Conservation (phyloP, 2,113 vertebrate species). For the Eptatretus burgeri region DNA sequence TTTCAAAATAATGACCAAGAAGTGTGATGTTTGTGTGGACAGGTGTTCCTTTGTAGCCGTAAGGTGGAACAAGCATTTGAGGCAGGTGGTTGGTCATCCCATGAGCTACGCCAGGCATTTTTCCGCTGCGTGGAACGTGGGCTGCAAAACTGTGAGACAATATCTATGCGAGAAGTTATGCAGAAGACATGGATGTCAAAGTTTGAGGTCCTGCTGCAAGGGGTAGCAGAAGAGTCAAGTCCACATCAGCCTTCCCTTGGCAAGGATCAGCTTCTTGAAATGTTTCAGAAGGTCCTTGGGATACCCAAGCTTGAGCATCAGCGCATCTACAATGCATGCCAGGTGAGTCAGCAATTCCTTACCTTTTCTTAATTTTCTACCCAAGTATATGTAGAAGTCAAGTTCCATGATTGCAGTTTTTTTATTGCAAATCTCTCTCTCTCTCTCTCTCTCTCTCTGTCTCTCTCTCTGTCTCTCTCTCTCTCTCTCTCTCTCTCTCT, state of each 20-base stretch:
- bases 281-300: constrained; percentile 84
- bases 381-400: background rate
- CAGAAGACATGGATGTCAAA: constrained; percentile 89
- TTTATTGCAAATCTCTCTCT: too few relatives aligned
- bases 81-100: too few relatives aligned
- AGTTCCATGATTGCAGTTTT: background rate
- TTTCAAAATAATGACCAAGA: too few relatives aligned
- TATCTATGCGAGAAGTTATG: constrained; percentile 29
- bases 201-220: constrained; percentile 43
- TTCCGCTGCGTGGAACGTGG: too few relatives aligned
- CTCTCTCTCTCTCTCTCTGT: too few relatives aligned
- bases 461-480: background rate
- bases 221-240: constrained; percentile 35
- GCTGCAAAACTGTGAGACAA: too few relatives aligned
- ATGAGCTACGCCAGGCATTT: too few relatives aligned
- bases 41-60: too few relatives aligned
- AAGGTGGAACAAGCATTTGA: too few relatives aligned
- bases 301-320: constrained; percentile 82
- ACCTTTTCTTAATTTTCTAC: background rate
- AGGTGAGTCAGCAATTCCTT: constrained; percentile 21
- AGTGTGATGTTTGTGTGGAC: too few relatives aligned
- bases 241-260: constrained; percentile 58
- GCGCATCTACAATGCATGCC: constrained; percentile 79
- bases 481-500: too few relatives aligned
- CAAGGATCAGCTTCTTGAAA: constrained; percentile 88